A percentile compares a stretch with the other conserved stretches of the same genome.
phyloP scores from a whole-genome alignment of 2,797 vertebrate genomes.

The Pangasius krempfi region DNA sequence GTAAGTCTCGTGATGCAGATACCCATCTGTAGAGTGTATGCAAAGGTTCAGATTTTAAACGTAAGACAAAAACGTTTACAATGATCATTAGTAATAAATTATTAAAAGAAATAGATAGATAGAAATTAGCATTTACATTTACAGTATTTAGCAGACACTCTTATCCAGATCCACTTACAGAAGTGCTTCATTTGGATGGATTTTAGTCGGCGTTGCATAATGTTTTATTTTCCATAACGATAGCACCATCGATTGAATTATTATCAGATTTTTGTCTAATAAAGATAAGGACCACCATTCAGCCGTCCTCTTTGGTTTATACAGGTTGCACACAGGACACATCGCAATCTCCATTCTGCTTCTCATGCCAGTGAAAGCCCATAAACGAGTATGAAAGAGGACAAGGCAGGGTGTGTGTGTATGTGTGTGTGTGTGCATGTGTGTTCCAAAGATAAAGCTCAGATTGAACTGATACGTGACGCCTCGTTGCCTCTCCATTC shows the following conservation, averaged over 20 bases:
- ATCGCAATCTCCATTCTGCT: neutral
- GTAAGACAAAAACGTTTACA: neutral
- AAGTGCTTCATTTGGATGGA: neutral
- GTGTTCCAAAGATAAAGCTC: constrained; percentile 36
- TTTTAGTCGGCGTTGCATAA: neutral
- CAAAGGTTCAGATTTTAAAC: neutral
- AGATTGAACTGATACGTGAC: constrained; percentile 32
- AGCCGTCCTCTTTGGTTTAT: neutral
- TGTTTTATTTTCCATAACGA: neutral
- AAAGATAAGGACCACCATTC: neutral
- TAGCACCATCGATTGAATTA: neutral
- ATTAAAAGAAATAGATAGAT: neutral
- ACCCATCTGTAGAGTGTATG: neutral
- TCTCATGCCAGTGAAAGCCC: constrained; percentile 15
- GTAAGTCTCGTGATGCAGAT: neutral
- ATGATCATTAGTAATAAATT: neutral
- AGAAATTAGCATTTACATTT: neutral
- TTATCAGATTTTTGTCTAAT: constrained; percentile 21
- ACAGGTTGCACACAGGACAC: neutral
- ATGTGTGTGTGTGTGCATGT: constrained; percentile 25
- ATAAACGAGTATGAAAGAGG: constrained; percentile 24
- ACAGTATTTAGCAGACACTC: neutral
- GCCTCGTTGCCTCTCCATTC: constrained; percentile 41
- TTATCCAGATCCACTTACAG: neutral
- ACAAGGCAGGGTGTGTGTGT: constrained; percentile 14